These are phyloP conservation scores for Melanotaenia maccullochi DNA, from an alignment of 2,797 vertebrate genomes.

Conservation along the genomic window DNA sequence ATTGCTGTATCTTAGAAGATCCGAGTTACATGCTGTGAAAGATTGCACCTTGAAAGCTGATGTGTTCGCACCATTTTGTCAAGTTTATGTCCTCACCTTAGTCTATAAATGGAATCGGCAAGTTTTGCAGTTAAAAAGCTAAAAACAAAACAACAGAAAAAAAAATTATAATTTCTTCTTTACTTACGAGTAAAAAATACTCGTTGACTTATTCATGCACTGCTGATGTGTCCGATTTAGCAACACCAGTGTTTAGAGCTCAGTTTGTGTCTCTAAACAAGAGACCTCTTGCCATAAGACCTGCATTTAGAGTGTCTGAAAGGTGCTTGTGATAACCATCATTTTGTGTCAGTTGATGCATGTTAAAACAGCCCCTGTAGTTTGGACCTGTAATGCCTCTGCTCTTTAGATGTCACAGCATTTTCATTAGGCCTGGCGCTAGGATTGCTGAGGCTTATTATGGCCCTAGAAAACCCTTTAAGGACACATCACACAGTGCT, in stretches of 20 bases:
- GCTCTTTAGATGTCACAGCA: constrained; percentile 67
- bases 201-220: constrained; percentile 5
- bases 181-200: neutral
- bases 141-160: neutral
- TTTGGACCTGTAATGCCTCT: constrained; percentile 68
- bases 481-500: constrained; percentile 49
- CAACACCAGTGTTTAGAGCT: constrained; percentile 9
- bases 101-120: constrained; percentile 40
- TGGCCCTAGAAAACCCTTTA: constrained; percentile 58
- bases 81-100: constrained; percentile 20
- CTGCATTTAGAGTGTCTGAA: constrained; percentile 66
- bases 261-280: constrained; percentile 34
- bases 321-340: constrained; percentile 72
- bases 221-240: neutral
- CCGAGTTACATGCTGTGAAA: constrained; percentile 42
- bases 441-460: constrained; percentile 56
- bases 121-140: neutral
- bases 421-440: constrained; percentile 75
- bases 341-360: constrained; percentile 71
- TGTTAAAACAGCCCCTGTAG: constrained; percentile 63
- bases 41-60: constrained; percentile 38
- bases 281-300: constrained; percentile 41
- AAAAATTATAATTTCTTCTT: neutral
- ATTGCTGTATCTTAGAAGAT: constrained; percentile 3
- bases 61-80: constrained; percentile 14